Evolutionary conservation across 1,140 invertebrate species (phyloP), one percentile per base, ranked within the genome.

Genomic region (Pomacea maculata): DNA sequence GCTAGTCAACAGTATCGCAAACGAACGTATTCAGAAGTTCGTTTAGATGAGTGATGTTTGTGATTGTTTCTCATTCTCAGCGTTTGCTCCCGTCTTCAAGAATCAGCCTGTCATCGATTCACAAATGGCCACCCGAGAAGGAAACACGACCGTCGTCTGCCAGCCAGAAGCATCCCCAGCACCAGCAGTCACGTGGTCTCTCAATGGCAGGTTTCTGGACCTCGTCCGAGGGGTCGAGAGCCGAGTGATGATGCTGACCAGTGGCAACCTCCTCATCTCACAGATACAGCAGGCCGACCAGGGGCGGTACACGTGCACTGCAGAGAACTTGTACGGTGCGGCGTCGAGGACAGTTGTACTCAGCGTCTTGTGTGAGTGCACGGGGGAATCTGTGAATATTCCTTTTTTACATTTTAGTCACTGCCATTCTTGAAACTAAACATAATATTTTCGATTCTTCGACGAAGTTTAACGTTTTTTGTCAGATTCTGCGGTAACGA

Each of bases 141-240:
- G 96, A 70, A 98, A 98, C 91, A 95, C 96, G 0, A 98, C 97
- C 0, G 95, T 99, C 75, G 93, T 94, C 67, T 99, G 98, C 91
- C 94, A 96, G 86, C 97, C 97, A 0, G 98, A 99, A 93, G 97
- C 97, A 34, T 97, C 97, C 7, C 98, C 98, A 1, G 93, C 93
- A 84, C 96, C 97, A 0, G 74, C 72, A 4, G 82, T 84, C 57
- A 93, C 94, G 65, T 99, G 97, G 97, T 95, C 95, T 87, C 97
- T 97, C 91, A 95, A 98, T 92, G 96, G 95, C 25, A 14, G 11
- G 57, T 8, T 17, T 14, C 8, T 61, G 57, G 57, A 61, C 11
- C 57, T 61, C 15, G 57, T 61, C 11, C 57, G 57, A 61, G 57
- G 57, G 15, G 57, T 8, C 15, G 57, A 61, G 57, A 61, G 19